Percentiles rank a stretch among this genome's conserved stretches.
These are phyloP conservation scores for Anoplius nigerrimus DNA, from an alignment of 2,888 invertebrate genomes.

Conservation along the genomic window DNA sequence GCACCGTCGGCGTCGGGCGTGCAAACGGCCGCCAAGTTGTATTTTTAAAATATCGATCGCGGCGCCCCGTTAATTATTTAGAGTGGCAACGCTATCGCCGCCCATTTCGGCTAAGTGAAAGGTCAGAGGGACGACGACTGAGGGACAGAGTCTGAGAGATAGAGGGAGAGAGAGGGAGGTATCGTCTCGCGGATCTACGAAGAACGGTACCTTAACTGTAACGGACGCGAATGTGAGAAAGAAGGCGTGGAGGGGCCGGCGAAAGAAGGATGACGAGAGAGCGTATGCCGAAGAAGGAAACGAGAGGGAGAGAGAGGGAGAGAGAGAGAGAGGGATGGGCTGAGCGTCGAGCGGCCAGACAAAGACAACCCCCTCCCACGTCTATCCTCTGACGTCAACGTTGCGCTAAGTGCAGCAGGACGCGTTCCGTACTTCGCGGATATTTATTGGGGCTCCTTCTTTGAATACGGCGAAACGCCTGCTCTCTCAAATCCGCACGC, in stretches of 20 bases:
- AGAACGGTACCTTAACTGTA: conserved; percentile 29
- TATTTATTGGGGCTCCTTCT: conserved; percentile 20
- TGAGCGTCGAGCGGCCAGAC: conserved; percentile 33
- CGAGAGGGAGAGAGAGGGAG: conserved; percentile 12
- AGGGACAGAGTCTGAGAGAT: too few species aligned
- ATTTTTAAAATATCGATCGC: conserved; percentile 1
- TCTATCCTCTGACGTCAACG: conserved; percentile 29
- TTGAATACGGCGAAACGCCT: conserved; percentile 9
- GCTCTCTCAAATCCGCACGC: conserved; percentile 8
- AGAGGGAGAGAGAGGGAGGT: not conserved
- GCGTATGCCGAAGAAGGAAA: not conserved
- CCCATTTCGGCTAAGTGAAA: conserved; percentile 4
- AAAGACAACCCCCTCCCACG: conserved; percentile 28
- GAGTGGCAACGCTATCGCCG: conserved; percentile 3
- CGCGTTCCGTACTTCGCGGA: conserved; percentile 12
- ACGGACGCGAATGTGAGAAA: conserved; percentile 20
- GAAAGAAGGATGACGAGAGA: not conserved
- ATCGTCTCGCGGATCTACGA: conserved; percentile 17
- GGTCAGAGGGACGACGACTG: not conserved
- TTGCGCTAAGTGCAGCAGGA: conserved; percentile 21
- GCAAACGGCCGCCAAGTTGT: too few species aligned
- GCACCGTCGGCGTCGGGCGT: too few species aligned
- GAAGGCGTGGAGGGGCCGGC: conserved; percentile 3
- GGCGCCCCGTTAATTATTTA: conserved; percentile 1
- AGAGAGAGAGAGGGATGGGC: conserved; percentile 34